These are phyloP conservation scores for Chionoecetes opilio DNA, from an alignment of 1,140 invertebrate genomes.

Conservation along the genomic window DNA sequence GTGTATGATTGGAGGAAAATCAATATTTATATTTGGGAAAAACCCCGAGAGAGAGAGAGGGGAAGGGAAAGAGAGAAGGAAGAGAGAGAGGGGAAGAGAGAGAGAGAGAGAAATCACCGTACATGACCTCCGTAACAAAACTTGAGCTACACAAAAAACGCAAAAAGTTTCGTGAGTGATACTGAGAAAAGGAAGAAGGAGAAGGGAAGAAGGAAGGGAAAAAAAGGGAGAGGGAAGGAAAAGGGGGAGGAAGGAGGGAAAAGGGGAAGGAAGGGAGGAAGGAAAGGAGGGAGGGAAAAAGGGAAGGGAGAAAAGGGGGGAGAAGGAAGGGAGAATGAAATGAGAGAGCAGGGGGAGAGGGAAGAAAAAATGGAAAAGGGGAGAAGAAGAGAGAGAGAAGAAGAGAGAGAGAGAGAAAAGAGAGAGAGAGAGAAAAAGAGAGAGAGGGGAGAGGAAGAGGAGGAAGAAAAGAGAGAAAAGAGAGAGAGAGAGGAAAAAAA, in stretches of 20 bases:
- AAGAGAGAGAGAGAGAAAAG: not conserved
- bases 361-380: not conserved
- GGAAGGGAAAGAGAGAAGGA: not conserved
- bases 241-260: too few species aligned
- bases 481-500: not conserved
- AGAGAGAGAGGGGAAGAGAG: slow-evolving; percentile 35
- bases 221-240: not conserved
- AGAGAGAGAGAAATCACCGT: not conserved
- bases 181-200: not conserved
- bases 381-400: not conserved
- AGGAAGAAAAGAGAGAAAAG: not conserved
- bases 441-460: not conserved
- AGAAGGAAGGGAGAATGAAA: not conserved
- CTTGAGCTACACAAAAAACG: not conserved
- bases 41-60: not conserved
- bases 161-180: not conserved
- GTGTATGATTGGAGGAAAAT: too few species aligned
- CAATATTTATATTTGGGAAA: too few species aligned
- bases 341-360: not conserved
- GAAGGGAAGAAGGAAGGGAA: not conserved
- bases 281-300: not conserved
- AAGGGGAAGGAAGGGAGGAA: not conserved
- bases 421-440: not conserved
- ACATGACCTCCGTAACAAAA: slow-evolving; percentile 8
- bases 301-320: not conserved